These are phyloP conservation scores for Chrysomela aeneicollis DNA, from an alignment of 2,888 invertebrate species.

Conservation along the genomic window DNA sequence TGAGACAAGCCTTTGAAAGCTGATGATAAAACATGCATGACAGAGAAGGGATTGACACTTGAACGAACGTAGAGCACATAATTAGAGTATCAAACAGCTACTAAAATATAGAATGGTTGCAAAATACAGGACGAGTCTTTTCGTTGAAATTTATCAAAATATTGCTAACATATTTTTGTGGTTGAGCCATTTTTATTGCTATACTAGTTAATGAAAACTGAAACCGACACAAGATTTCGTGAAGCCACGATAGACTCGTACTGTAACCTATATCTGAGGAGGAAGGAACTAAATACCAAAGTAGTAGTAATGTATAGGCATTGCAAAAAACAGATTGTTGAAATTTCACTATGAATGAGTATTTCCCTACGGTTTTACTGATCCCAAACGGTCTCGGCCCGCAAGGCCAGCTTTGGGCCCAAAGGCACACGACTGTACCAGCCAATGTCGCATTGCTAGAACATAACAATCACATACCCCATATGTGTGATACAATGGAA, in stretches of 20 bases:
- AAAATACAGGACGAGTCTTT: not conserved
- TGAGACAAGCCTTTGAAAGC: too few relatives aligned
- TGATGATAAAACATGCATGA: too few relatives aligned
- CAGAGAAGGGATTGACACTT: too few relatives aligned
- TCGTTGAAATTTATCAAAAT: not conserved
- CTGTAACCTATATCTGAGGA: not conserved
- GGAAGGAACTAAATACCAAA: not conserved
- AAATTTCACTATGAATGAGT: slow-evolving; percentile 46
- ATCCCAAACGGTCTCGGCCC: slow-evolving; percentile 43
- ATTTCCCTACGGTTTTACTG: slow-evolving; percentile 52
- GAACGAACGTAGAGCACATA: too few relatives aligned
- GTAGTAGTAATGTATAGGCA: not conserved
- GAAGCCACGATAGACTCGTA: not conserved
- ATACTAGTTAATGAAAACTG: too few relatives aligned
- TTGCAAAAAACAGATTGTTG: slow-evolving; percentile 41
- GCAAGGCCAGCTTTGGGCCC: slow-evolving; percentile 30
- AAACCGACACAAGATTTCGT: not conserved
- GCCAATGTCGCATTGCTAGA: slow-evolving; percentile 55
- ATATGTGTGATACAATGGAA: slow-evolving; percentile 59
- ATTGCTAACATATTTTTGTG: not conserved
- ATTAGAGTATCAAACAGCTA: not conserved
- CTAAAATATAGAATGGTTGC: not conserved
- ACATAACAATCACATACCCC: slow-evolving; percentile 61
- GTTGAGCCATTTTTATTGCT: not conserved
- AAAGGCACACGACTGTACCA: slow-evolving; percentile 44